Evolutionary conservation across 2,888 invertebrate genomes (phyloP), one percentile per base, ranked within the genome.

Genomic region (Gymnosoma rotundatum): DNA sequence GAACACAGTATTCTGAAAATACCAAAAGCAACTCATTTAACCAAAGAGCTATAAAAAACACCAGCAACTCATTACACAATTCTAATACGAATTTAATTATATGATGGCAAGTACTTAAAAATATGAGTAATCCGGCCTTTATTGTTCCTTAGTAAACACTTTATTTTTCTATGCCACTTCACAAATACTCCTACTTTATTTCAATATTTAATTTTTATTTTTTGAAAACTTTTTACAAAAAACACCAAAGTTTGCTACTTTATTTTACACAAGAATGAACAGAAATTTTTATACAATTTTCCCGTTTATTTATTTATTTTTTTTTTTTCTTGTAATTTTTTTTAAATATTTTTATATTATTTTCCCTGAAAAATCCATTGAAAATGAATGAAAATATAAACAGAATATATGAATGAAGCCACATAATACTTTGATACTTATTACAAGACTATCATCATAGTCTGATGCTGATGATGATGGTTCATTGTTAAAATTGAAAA

Each of bases 181-280:
- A 32, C 32, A 32, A 32, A 32, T 32, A 12, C 66, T 45, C 8
- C 7, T 50, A 1, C 4, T 48, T 52, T 36, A 75, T 50, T 58
- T 58, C 14, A 12, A 12, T 38, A 10, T 16, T 48, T 32, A 12
- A 48, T 61, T 78, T 42, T 52, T 54, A 25, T 42, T 38, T 38
- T 52, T 52, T 25, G 9, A 54, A 21, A 36, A 14, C 50, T 16
- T 72, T 72, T 61, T 21, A 48, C 32, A 75, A 21, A 74, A 83
- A 79, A 72, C 64, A 67, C 66, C 25, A 83, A 78, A 83, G 38
- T 83, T 83, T 73, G 66, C 66, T 80, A 80, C 80, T 80, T 84
- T 84, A 83, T 83, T 80, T 80, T 75, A 84, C 80, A 84, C 80
- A 73, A 69, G 83, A 84, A 73, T 84, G 80, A 80, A 80, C 61